Base-by-base conservation (phyloP, 53 echinoderm and acorn worm genomes). In the Astropecten irregularis region DNA sequence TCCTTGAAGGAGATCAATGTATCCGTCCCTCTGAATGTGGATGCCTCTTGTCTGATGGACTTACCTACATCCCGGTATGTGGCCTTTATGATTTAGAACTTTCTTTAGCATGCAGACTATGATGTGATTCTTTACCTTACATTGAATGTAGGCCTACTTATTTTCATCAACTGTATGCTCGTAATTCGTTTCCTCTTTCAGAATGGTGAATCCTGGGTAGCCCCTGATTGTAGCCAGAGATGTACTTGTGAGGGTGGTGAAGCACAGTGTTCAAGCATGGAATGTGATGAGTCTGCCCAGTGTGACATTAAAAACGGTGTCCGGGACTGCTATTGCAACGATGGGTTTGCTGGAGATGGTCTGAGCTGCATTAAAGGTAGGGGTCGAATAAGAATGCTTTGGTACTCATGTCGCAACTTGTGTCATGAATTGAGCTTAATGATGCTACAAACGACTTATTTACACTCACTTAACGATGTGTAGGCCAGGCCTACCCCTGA, bases 1-100 rank as follows among this genome's bases (percentile, higher is more conserved):
- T 92, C 2, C 63, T 92, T 36, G 92, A 95, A 29, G 87, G 89
- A 62, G 86, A 81, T 21, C 76, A 22, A 11, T 95, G 95, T 77
- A 89, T 92, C 54, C 74, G 89, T 10, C 89, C 86, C 9, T 64
- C 52, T 25, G 28, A 68, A 37, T 95, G 95, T 66, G 95, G 95
- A 3, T 95, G 95, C 52, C 76, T 77, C 25, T 53, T 88, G 79
- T 38, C 63, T 6, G 86, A 95, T 66, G 91, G 84, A 13, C 48
- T 85, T 5, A 19, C 40, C 9, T 95, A 95, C 68, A 38, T 89
- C 20, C 73, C 81, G 27, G 94, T 94, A 61, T 50, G 66, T 44
- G 26, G 37, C 14, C 22, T 36, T 25, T 10, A 14, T 60, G 60
- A 21, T 11, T 62, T 2, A 64, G 19, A 9, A n/a, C n/a, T n/a